Base-by-base conservation (phyloP, 2,888 invertebrate species). In the Venusia cambrica region DNA sequence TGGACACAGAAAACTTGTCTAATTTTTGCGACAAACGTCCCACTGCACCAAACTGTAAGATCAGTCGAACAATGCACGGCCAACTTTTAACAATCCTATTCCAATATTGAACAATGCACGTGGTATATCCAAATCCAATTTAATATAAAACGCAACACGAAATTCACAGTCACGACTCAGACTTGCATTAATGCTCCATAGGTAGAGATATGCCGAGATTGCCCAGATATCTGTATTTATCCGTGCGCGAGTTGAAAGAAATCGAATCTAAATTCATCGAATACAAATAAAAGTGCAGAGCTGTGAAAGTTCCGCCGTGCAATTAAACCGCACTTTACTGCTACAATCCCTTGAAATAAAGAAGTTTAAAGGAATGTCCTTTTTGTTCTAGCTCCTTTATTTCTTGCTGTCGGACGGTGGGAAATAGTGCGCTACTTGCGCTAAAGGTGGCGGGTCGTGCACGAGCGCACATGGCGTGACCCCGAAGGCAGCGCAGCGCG, bases 271-370 rank as follows among this genome's bases (percentile, higher is more conserved):
- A 74, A 77, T 78, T 76, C 68, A 76, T 74, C 62, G 73, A 71
- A 70, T 63, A 66, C 63, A 76, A 76, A 77, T 73, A 73, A 69
- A 74, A 74, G 58, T 63, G 54, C 63, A 52, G 53, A 65, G 61
- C 62, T 68, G 71, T 66, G 62, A 68, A 73, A 75, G 70, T 81
- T 74, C 68, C 62, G 68, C 67, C 66, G 68, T 73, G 74, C 79
- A 84, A 84, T 83, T 84, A 84, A 81, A 84, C 75, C 77, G 62
- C 81, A 80, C 75, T 83, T 78, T 78, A 74, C 68, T 67, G 73
- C 70, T 73, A 73, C 78, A 80, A 75, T 79, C 74, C 75, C 73
- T 76, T 75, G 65, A 74, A 83, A 78, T 83, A 83, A 79, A 80
- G 81, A 76, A 80, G 69, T 79, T 74, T 75, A 72, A 74, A 73